Conservation (phyloP, 2,797 vertebrate species). For the Garrulus glandarius region DNA sequence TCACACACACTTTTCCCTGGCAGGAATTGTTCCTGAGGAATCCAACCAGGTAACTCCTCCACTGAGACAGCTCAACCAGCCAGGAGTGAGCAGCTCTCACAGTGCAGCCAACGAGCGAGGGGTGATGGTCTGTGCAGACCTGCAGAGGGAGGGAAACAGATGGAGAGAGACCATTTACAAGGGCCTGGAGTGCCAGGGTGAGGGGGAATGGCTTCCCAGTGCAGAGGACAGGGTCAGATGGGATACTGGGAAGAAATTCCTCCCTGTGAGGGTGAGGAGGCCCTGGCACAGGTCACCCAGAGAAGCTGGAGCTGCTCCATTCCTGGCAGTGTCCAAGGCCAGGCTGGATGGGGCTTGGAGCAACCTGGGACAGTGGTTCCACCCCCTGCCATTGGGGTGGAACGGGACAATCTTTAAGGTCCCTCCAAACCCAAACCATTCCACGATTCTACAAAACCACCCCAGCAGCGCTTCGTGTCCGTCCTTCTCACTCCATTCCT, state of each 20-base stretch:
- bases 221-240: neutral
- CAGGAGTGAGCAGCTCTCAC: rapidly evolving
- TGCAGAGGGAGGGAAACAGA: neutral
- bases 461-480: rapidly evolving
- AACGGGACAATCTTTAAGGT: too few relatives aligned
- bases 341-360: neutral
- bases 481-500: rapidly evolving
- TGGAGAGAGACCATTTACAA: neutral
- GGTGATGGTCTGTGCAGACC: neutral
- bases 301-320: neutral
- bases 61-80: rapidly evolving
- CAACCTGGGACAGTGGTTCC: rapidly evolving
- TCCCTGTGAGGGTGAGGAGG: neutral
- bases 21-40: neutral
- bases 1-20: neutral
- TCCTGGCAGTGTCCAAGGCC: neutral
- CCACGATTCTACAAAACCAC: rapidly evolving
- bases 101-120: rapidly evolving
- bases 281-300: neutral
- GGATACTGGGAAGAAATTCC: neutral
- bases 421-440: neutral
- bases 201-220: neutral
- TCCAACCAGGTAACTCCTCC: neutral
- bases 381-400: rapidly evolving
- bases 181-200: neutral